These are phyloP conservation scores for Antrozous pallidus DNA, from an alignment of 2,797 vertebrate species.

Conservation along the genomic window DNA sequence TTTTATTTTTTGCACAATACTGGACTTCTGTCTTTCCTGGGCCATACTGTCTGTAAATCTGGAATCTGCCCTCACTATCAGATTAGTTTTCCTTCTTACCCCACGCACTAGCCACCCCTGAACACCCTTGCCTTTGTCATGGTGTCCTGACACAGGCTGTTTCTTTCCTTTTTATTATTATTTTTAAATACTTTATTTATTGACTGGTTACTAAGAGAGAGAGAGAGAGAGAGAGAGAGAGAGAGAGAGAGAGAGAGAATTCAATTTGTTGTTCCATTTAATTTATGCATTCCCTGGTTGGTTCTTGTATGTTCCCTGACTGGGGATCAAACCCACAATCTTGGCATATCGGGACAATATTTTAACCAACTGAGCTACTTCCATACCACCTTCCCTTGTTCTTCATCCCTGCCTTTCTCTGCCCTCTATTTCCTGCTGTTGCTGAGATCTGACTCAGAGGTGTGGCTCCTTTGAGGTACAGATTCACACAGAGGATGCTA, in stretches of 20 bases:
- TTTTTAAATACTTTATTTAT: not conserved
- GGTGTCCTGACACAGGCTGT: not conserved
- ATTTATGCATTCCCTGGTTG: not conserved
- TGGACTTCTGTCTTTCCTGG: constrained; percentile 7
- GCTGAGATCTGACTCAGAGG: constrained; percentile 71
- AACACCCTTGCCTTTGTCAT: not conserved
- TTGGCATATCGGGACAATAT: not conserved
- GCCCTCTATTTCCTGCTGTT: constrained; percentile 63
- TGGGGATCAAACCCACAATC: not conserved
- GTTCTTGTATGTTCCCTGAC: not conserved
- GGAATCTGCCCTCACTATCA: not conserved
- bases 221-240: not conserved
- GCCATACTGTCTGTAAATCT: not conserved
- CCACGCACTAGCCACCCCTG: not conserved
- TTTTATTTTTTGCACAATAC: not conserved
- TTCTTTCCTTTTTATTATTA: not conserved
- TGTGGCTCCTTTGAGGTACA: constrained; percentile 64
- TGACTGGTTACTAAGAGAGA: not conserved
- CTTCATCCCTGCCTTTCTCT: constrained; percentile 51
- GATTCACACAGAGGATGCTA: constrained; percentile 60
- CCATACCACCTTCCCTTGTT: not conserved
- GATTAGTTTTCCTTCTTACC: constrained; percentile 7
- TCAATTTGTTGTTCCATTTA: not conserved
- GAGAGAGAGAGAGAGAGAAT: no score
- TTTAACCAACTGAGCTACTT: not conserved